Base-by-base conservation (phyloP, 92 coral and sea anemone species). In the Porites divaricata region DNA sequence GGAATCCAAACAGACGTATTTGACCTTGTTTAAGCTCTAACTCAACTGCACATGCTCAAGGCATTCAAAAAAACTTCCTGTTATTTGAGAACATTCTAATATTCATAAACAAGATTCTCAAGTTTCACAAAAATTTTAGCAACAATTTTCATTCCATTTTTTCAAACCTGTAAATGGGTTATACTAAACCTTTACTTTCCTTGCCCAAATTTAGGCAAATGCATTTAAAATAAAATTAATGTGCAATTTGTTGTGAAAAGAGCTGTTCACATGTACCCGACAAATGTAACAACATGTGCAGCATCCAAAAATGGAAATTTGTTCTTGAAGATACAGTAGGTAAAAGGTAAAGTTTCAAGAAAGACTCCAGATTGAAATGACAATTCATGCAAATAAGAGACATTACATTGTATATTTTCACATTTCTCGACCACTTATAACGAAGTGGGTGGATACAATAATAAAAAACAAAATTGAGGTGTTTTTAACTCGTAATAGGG, bases 21-120 rank as follows among this genome's bases (percentile, higher is more conserved):
- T 82, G 86, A 73, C 86, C 86, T 50, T 72, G 86, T 72, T 22
- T 61, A 14, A 82, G 86, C 86, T 21, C 41, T 48, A 50, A 9
- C 48, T 59, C 63, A 9, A 82, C 70, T 82, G 86, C 86, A 7
- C 86, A 82, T 82, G 86, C 86, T 72, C 86, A 59, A 19, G 2
- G 1, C 22, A 72, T 72, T 71, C 63, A 71, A 48, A 72, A 45
- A 45, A 73, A 71, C 86, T 82, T 82, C 86, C 86, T 82, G 79
- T 72, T 63, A 54, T 49, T 7, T 22, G 50, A 58, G 72, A 53
- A 13, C 67, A 35, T 49, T 65, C 76, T 69, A 77, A 26, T 77
- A 16, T 8, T 17, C 81, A 72, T 1, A 50, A 84, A 76, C 81
- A 63, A 84, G 66, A 56, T 68, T 84, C 66, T 84, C 83, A 35